Percentiles rank a stretch among this genome's conserved stretches.
phyloP scores from a whole-genome alignment of 2,888 invertebrate species.

The Bugulina stolonifera region DNA sequence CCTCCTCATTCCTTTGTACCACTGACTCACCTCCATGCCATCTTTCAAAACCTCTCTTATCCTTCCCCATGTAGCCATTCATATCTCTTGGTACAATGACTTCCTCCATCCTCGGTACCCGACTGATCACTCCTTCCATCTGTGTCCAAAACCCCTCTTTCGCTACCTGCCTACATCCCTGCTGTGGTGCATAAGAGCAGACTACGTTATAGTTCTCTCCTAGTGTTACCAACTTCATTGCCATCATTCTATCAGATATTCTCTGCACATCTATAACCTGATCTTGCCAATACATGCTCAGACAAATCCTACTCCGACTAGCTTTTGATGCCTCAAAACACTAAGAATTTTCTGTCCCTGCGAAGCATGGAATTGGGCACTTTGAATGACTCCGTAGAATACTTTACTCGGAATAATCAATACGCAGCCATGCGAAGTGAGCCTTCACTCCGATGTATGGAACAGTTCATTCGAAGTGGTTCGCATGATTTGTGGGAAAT shows the following conservation, averaged over 20 bases:
- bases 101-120: background rate
- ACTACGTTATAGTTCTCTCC: background rate
- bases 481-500: no score
- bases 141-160: background rate
- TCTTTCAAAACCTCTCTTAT: background rate
- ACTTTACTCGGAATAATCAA: no score
- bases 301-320: no score
- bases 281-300: no score
- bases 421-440: no score
- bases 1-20: background rate
- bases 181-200: background rate
- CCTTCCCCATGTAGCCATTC: background rate
- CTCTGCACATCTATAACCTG: background rate
- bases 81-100: background rate
- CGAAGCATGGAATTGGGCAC: no score
- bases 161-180: background rate
- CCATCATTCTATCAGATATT: conserved; percentile 15
- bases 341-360: no score
- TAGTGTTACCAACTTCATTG: conserved; percentile 16
- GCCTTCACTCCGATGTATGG: no score
- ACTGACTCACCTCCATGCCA: conserved; percentile 17
- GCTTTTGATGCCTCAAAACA: no score
- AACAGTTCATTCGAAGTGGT: no score
- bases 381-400: no score
- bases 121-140: background rate